phyloP scores from a whole-genome alignment of 2,797 vertebrate species.

The Tachyglossus aculeatus region DNA sequence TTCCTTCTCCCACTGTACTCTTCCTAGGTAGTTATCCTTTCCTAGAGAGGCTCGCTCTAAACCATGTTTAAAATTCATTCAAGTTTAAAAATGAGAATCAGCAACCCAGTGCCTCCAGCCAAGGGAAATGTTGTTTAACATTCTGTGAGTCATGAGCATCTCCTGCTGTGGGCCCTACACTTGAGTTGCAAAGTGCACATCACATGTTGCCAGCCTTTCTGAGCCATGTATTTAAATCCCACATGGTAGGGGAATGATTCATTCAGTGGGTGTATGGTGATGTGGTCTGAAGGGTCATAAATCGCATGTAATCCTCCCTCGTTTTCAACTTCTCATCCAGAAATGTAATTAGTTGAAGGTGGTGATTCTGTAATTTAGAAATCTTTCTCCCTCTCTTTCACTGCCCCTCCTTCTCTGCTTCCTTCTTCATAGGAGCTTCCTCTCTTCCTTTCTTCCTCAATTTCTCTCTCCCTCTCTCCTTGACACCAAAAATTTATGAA shows the following conservation, averaged over 20 bases:
- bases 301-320: constrained; percentile 15
- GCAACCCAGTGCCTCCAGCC: too few relatives aligned
- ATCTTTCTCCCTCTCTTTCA: not conserved
- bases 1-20: constrained; percentile 5
- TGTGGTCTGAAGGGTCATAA: not conserved
- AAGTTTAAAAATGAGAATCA: too few relatives aligned
- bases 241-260: constrained; percentile 6
- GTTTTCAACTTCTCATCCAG: not conserved
- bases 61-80: too few relatives aligned
- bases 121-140: too few relatives aligned
- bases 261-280: constrained; percentile 10
- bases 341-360: not conserved
- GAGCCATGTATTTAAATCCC: constrained; percentile 9
- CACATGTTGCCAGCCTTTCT: not conserved
- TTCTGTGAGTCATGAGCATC: too few relatives aligned
- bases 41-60: too few relatives aligned
- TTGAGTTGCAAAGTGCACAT: not conserved
- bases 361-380: not conserved
- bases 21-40: constrained; percentile 4
- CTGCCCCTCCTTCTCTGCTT: too few relatives aligned
- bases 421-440: too few relatives aligned
- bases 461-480: too few relatives aligned
- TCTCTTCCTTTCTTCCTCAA: too few relatives aligned
- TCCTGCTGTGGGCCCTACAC: not conserved
- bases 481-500: not conserved